Evolutionary conservation across 2,113 vertebrate species (phyloP).

Genomic region (Saguinus midas): DNA sequence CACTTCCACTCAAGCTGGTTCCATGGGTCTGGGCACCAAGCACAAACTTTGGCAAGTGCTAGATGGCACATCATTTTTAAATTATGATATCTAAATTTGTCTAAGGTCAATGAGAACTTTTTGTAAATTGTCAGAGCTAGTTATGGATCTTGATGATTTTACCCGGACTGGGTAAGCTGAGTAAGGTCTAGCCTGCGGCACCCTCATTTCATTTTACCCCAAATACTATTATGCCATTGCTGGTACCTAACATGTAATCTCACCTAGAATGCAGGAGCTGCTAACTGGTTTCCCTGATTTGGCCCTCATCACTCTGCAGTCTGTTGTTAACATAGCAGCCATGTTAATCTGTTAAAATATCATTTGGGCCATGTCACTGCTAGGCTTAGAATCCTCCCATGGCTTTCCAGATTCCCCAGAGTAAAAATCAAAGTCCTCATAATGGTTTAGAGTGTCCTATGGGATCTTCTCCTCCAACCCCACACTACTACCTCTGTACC

Average conservation of each 20-base stretch:
- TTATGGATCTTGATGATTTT: not conserved
- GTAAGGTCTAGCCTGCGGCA: not conserved
- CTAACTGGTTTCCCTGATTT: not conserved
- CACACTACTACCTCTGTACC: not conserved
- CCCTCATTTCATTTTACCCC: not conserved
- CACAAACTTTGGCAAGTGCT: too few relatives aligned
- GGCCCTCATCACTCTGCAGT: not conserved
- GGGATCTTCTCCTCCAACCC: not conserved
- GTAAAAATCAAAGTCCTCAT: not conserved
- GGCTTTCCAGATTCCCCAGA: not conserved
- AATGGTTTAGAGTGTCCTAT: not conserved
- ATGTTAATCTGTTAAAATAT: not conserved
- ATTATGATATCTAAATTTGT: not conserved
- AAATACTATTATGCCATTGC: too few relatives aligned
- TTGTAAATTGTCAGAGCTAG: not conserved
- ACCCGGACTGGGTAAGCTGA: not conserved
- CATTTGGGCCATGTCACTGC: not conserved
- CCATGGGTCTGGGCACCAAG: not conserved
- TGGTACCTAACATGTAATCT: not conserved
- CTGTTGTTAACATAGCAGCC: not conserved
- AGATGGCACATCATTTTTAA: not conserved
- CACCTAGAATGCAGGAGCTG: not conserved
- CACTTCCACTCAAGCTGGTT: not conserved
- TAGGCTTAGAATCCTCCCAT: not conserved
- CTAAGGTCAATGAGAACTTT: not conserved